These are phyloP conservation scores for Drosophila percnosoma DNA, from an alignment of 2,888 invertebrate genomes.

Conservation along the genomic window DNA sequence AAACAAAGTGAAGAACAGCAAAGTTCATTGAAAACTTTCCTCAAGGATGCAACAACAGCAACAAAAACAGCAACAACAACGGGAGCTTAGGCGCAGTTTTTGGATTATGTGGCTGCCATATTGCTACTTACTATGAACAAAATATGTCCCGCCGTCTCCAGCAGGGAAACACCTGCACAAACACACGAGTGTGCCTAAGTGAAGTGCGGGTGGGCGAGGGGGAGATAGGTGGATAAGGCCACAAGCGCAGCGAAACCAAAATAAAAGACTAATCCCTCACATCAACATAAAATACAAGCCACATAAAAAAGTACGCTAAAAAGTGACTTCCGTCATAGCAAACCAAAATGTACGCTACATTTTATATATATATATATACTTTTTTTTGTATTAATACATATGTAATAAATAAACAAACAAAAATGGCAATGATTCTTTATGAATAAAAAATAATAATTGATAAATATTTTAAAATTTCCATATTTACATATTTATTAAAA, in stretches of 20 bases:
- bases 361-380: no score
- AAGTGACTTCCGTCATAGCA: slow-evolving; percentile 4
- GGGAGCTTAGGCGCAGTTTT: slow-evolving; percentile 13
- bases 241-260: slow-evolving; percentile 19
- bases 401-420: background rate
- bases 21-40: slow-evolving; percentile 61
- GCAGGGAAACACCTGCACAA: slow-evolving; percentile 52
- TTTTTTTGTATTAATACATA: background rate
- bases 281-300: slow-evolving; percentile 30
- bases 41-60: slow-evolving; percentile 29
- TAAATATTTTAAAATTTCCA: background rate
- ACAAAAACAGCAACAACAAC: slow-evolving; percentile 5
- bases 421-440: background rate
- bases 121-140: slow-evolving; percentile 41
- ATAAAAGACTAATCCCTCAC: slow-evolving; percentile 22
- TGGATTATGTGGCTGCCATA: slow-evolving; percentile 33
- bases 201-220: background rate
- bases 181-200: slow-evolving; percentile 30
- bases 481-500: background rate
- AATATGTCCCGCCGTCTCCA: slow-evolving; percentile 39
- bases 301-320: slow-evolving; percentile 28
- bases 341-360: slow-evolving; percentile 1
- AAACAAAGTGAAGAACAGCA: slow-evolving; percentile 50
- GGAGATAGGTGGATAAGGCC: slow-evolving; percentile 21
- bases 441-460: background rate